Conservation (phyloP, 1,140 invertebrate genomes). For the Ceratosolen solmsi region DNA sequence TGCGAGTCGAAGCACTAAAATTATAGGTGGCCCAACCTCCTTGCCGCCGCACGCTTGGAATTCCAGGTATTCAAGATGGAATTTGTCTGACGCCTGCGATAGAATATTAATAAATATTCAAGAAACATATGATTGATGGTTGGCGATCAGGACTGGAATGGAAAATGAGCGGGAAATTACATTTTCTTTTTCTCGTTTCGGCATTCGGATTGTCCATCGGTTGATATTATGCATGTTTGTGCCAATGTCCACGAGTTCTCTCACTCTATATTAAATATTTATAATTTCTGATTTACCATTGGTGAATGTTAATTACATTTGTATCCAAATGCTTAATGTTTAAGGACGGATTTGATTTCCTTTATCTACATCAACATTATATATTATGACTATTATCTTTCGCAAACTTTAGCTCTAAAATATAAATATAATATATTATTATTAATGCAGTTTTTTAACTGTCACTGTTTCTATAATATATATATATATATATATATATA, state of each 20-base stretch:
- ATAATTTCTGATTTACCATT: not conserved
- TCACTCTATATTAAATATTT: not conserved
- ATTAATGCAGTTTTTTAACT: too few relatives aligned
- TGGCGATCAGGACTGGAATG: not conserved
- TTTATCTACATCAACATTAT: not conserved
- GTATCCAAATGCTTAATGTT: not conserved
- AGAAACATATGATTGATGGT: constrained; percentile 26
- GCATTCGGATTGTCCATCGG: not conserved
- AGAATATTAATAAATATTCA: constrained; percentile 44
- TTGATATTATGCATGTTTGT: not conserved
- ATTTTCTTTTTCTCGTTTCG: constrained; percentile 8
- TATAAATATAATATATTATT: too few relatives aligned
- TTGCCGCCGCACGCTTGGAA: constrained; percentile 31
- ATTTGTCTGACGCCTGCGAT: constrained; percentile 29
- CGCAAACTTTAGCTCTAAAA: too few relatives aligned
- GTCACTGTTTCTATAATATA: too few relatives aligned
- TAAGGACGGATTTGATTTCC: not conserved
- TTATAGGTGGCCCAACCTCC: constrained; percentile 37
- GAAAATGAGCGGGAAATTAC: not conserved
- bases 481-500: too few relatives aligned
- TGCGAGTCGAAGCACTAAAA: constrained; percentile 13
- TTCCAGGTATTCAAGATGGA: constrained; percentile 25
- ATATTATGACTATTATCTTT: too few relatives aligned
- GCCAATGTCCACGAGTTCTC: not conserved
- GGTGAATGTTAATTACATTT: not conserved